Evolutionary conservation across 30 jellyfish, hydroid and myxozoan species (phyloP).

Genomic region (Haliclystus octoradiatus): DNA sequence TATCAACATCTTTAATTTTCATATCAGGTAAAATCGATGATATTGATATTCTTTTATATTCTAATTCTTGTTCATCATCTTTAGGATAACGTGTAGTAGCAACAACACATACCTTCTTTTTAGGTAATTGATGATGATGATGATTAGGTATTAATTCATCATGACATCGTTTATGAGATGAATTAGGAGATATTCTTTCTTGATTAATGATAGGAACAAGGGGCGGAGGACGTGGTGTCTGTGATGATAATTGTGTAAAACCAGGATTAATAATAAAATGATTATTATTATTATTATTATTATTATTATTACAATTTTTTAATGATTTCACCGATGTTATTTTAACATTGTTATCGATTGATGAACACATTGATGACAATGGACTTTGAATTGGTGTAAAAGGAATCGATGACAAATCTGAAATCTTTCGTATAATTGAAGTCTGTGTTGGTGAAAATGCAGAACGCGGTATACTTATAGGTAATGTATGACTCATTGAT

Average conservation of each 20-base stretch:
- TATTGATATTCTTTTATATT: not conserved
- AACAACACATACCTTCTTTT: not conserved
- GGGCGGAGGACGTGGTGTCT: not conserved
- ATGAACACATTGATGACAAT: not conserved
- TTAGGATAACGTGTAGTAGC: too few relatives aligned
- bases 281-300: too few relatives aligned
- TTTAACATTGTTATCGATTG: too few relatives aligned
- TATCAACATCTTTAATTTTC: slow-evolving; percentile 36
- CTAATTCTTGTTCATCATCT: too few relatives aligned
- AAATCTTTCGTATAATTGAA: not conserved
- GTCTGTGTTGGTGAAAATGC: not conserved
- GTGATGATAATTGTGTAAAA: not conserved
- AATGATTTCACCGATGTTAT: not conserved
- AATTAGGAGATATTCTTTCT: not conserved
- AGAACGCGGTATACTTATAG: not conserved
- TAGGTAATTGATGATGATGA: not conserved
- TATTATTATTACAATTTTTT: not conserved
- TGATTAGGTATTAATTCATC: not conserved
- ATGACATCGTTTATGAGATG: not conserved
- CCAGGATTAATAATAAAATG: not conserved
- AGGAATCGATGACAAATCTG: not conserved
- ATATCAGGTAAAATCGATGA: slow-evolving; percentile 38
- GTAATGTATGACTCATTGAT: not conserved
- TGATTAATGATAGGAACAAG: not conserved
- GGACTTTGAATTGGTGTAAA: not conserved